phyloP scores from a whole-genome alignment of 1,140 invertebrate genomes.

The Ctenoplectra terminalis region DNA sequence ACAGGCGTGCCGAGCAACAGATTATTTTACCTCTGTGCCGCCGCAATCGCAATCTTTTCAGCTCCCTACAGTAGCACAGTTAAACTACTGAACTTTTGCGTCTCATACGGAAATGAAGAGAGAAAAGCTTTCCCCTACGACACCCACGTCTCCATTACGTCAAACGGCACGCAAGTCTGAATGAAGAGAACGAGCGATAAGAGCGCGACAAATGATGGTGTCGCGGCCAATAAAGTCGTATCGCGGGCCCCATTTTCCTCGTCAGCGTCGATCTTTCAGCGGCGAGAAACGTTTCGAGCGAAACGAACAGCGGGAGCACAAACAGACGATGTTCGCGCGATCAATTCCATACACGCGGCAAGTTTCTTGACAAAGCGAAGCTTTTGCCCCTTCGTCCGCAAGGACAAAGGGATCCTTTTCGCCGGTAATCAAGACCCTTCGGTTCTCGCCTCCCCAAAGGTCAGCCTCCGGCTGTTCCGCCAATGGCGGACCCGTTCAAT shows the following conservation, averaged over 20 bases:
- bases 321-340: conserved; percentile 5
- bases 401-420: conserved; percentile 48
- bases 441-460: conserved; percentile 52
- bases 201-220: conserved; percentile 1
- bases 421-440: conserved; percentile 47
- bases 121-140: background rate
- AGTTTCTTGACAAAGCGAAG: conserved; percentile 16
- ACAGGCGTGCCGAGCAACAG: too few species aligned
- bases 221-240: conserved; percentile 14
- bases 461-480: conserved; percentile 56
- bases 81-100: too few species aligned
- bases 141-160: background rate
- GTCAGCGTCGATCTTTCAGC: background rate
- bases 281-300: background rate
- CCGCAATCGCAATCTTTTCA: too few species aligned
- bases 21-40: too few species aligned
- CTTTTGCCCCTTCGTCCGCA: background rate
- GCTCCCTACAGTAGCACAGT: too few species aligned
- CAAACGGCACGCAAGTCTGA: background rate
- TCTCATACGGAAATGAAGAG: background rate
- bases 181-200: conserved; percentile 12
- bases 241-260: background rate
- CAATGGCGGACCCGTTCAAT: conserved; percentile 57
- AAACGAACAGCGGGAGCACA: background rate
- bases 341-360: conserved; percentile 33